phyloP scores from a whole-genome alignment of 2,888 invertebrate genomes.

The Drosophila pseudotalamancana region DNA sequence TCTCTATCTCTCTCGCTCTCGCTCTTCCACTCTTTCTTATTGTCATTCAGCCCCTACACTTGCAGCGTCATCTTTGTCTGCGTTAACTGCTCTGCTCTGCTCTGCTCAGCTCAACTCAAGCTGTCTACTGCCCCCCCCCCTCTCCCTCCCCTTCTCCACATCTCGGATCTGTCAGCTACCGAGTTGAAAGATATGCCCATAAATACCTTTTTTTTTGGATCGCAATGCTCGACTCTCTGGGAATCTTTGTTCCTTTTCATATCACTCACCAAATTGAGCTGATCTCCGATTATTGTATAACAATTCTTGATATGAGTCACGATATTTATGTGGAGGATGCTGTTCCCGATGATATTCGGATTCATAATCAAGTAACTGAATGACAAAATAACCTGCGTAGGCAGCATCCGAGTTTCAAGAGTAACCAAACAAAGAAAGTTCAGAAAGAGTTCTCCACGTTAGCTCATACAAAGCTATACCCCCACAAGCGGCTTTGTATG shows the following conservation, averaged over 20 bases:
- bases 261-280: slow-evolving; percentile 17
- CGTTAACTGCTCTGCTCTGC: slow-evolving; percentile 25
- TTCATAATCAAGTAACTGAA: not conserved
- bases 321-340: not conserved
- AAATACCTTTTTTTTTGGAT: slow-evolving; percentile 31
- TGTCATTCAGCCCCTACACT: slow-evolving; percentile 22
- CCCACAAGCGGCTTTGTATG: too few species aligned
- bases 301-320: slow-evolving; percentile 14
- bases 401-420: not conserved
- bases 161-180: slow-evolving; percentile 37
- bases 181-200: slow-evolving; percentile 34
- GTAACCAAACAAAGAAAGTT: too few species aligned
- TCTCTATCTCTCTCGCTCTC: not conserved
- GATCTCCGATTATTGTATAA: slow-evolving; percentile 23
- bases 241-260: slow-evolving; percentile 3
- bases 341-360: not conserved
- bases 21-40: not conserved
- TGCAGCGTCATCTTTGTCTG: slow-evolving; percentile 55
- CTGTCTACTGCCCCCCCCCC: not conserved
- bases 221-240: slow-evolving; percentile 6
- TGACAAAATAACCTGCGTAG: not conserved
- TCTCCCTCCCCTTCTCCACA: not conserved
- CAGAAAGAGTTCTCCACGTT: too few species aligned
- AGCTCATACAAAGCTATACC: too few species aligned
- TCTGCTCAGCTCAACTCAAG: slow-evolving; percentile 14